These are phyloP conservation scores for Tachycineta bicolor DNA, from an alignment of 2,113 vertebrate genomes.

Conservation along the genomic window DNA sequence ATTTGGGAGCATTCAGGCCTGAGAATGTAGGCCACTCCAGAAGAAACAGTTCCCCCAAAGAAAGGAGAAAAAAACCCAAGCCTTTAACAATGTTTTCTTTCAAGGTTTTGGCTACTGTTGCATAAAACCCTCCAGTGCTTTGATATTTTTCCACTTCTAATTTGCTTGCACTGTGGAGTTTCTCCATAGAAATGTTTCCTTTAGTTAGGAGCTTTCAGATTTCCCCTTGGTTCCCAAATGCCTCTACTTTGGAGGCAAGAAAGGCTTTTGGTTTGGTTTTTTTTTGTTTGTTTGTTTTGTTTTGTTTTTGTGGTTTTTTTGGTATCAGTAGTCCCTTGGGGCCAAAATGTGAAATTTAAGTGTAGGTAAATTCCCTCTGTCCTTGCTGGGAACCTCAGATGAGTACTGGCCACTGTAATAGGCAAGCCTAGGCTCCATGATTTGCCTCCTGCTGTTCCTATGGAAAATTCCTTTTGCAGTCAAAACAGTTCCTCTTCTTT, in stretches of 20 bases:
- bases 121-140: constrained; percentile 43
- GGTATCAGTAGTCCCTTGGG: not conserved
- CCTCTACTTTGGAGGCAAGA: not conserved
- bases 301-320: no score
- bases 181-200: constrained; percentile 36
- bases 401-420: not conserved
- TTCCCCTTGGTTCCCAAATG: not conserved
- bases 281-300: no score
- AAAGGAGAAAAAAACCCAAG: constrained; percentile 52
- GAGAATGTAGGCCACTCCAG: constrained; percentile 64
- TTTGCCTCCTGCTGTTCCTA: not conserved
- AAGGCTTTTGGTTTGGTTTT: not conserved
- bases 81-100: constrained; percentile 70
- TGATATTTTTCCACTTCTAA: constrained; percentile 52
- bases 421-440: not conserved
- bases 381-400: fast-evolving
- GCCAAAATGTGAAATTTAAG: not conserved
- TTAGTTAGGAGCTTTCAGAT: constrained; percentile 10
- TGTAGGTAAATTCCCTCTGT: not conserved
- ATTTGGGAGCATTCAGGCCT: constrained; percentile 72
- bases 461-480: not conserved
- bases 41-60: constrained; percentile 5
- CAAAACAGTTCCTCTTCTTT: constrained; percentile 12
- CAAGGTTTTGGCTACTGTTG: constrained; percentile 61
- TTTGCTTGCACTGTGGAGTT: not conserved